Conservation (phyloP, 2,797 vertebrate genomes). For the Poeciliopsis paucimaculata region DNA sequence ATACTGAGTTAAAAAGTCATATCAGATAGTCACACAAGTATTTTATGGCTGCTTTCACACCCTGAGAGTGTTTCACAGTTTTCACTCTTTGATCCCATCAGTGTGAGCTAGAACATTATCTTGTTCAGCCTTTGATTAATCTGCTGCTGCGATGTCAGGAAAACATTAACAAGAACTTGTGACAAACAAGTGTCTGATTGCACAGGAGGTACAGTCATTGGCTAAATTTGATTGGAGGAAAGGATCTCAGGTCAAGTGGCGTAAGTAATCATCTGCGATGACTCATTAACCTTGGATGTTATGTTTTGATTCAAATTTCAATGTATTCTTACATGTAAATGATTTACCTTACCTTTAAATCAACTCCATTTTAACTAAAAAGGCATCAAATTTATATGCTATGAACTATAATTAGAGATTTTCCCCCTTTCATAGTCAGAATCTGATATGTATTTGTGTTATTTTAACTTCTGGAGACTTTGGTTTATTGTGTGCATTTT, state of each 20-base stretch:
- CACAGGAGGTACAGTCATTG: neutral
- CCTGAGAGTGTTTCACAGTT: neutral
- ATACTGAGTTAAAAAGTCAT: neutral
- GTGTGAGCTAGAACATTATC: neutral
- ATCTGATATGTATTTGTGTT: neutral
- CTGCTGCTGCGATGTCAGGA: neutral
- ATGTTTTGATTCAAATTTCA: neutral
- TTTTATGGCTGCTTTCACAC: neutral
- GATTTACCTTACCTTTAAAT: neutral
- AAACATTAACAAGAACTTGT: conserved; percentile 49
- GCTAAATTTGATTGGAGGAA: neutral
- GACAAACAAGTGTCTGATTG: conserved; percentile 30
- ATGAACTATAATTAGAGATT: neutral
- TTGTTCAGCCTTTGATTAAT: neutral
- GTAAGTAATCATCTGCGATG: neutral
- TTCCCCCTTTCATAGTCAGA: neutral
- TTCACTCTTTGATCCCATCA: neutral
- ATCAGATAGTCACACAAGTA: neutral
- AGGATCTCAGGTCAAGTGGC: neutral
- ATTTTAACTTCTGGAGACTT: neutral
- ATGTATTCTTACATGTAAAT: neutral
- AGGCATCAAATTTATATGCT: neutral
- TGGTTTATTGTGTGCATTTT: neutral
- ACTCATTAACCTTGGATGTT: neutral
- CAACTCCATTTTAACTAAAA: neutral